These are phyloP conservation scores for Alaudala cheleensis DNA, from an alignment of 2,113 vertebrate genomes.

Conservation along the genomic window DNA sequence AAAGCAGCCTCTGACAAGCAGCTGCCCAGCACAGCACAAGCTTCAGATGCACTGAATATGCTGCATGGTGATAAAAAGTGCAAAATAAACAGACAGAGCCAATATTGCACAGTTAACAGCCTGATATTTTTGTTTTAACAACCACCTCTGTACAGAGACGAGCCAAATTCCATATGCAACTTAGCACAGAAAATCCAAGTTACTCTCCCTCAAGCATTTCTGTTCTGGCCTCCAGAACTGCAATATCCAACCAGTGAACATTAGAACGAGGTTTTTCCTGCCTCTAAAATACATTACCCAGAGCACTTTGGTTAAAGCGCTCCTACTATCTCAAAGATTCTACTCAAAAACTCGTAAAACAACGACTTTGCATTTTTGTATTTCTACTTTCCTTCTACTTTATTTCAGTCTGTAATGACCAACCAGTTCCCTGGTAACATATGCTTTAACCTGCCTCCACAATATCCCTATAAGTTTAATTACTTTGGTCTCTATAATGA, in stretches of 20 bases:
- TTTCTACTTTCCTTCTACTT: neutral
- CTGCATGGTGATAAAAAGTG: fast-evolving
- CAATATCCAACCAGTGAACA: neutral
- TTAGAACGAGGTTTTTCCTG: neutral
- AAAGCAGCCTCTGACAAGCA: neutral
- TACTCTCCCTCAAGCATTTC: neutral
- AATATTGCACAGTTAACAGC: neutral
- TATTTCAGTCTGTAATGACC: neutral
- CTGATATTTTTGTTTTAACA: neutral
- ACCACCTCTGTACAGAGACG: neutral
- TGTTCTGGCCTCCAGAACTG: neutral
- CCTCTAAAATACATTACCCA: neutral
- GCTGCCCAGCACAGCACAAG: neutral
- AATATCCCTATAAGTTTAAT: neutral
- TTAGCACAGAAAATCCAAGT: neutral
- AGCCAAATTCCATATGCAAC: neutral
- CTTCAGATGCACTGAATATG: fast-evolving
- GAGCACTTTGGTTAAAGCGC: neutral
- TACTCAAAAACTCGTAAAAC: neutral
- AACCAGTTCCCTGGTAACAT: neutral
- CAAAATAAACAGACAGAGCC: neutral
- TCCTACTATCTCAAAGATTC: neutral
- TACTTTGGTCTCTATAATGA: fast-evolving
- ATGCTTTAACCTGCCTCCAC: neutral
- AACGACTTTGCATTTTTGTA: neutral